phyloP scores from a whole-genome alignment of 2,888 invertebrate species.

The Sinelater perroti region DNA sequence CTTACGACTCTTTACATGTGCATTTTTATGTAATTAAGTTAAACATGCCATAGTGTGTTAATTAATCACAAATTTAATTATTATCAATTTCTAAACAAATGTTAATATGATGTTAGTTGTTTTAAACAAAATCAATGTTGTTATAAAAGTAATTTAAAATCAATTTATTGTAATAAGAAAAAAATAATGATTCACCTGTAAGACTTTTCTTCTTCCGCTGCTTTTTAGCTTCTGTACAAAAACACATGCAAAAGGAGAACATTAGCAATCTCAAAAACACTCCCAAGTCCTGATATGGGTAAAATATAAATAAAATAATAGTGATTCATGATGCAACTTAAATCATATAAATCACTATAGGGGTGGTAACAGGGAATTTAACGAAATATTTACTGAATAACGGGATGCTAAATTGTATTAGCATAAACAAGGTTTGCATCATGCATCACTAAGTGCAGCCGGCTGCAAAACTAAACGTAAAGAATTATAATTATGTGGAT shows the following conservation, averaged over 20 bases:
- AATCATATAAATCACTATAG: constrained; percentile 27
- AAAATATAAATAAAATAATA: constrained; percentile 50
- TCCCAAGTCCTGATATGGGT: constrained; percentile 62
- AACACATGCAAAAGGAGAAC: constrained; percentile 65
- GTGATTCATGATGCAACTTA: constrained; percentile 34
- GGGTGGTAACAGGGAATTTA: no score
- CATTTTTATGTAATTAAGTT: no score
- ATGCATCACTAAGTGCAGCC: constrained; percentile 37
- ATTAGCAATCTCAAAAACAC: constrained; percentile 63
- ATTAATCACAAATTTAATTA: constrained; percentile 5
- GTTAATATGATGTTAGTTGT: constrained; percentile 7
- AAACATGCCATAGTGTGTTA: constrained; percentile 17
- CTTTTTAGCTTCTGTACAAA: constrained; percentile 91
- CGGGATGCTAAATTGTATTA: constrained; percentile 9
- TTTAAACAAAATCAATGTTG: neutral
- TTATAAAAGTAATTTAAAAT: constrained; percentile 10
- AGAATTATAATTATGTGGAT: constrained; percentile 35
- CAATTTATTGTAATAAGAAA: constrained; percentile 49
- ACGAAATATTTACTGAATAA: constrained; percentile 4
- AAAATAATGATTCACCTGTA: constrained; percentile 79
- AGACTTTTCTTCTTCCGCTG: constrained; percentile 92
- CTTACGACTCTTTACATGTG: no score
- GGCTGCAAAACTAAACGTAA: constrained; percentile 39
- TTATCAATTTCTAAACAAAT: constrained; percentile 17
- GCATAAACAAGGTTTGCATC: constrained; percentile 28